These are phyloP conservation scores for Julus scanicus DNA, from an alignment of 2,888 invertebrate species.

Conservation along the genomic window DNA sequence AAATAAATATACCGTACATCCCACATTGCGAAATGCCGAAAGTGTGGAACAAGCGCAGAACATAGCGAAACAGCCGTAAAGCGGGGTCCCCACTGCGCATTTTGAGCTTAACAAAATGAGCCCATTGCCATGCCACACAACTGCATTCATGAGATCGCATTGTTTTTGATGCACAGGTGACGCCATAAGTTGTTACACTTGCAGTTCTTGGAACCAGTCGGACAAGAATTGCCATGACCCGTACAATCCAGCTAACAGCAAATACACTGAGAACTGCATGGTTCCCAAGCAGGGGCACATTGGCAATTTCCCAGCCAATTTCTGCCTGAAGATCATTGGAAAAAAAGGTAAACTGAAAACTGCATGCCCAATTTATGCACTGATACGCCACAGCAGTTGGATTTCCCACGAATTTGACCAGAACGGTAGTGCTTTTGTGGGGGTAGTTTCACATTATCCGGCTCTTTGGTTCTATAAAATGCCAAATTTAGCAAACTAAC, in stretches of 20 bases:
- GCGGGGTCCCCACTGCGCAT: too few relatives aligned
- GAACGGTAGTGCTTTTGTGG: neutral
- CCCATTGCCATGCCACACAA: neutral
- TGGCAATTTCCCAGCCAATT: constrained; percentile 70
- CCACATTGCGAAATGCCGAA: too few relatives aligned
- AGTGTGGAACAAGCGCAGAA: too few relatives aligned
- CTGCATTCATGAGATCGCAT: neutral
- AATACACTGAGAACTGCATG: constrained; percentile 67
- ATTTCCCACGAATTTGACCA: too few relatives aligned
- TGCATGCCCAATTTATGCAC: too few relatives aligned
- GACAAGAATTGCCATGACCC: constrained; percentile 69
- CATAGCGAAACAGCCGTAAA: too few relatives aligned
- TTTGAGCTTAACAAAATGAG: neutral
- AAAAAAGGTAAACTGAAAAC: constrained; percentile 65
- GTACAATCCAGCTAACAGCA: constrained; percentile 68
- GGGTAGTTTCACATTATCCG: too few relatives aligned
- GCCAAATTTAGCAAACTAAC: neutral
- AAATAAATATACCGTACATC: neutral
- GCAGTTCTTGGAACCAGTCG: constrained; percentile 69
- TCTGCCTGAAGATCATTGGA: constrained; percentile 71
- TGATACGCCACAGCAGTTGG: too few relatives aligned
- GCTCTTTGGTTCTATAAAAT: too few relatives aligned
- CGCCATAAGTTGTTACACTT: constrained; percentile 69
- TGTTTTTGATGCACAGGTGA: constrained; percentile 2
- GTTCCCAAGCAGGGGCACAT: constrained; percentile 68